Evolutionary conservation across 2,113 vertebrate species (phyloP), one percentile per base, ranked within the genome.

Genomic region (Microcebus jonahi): DNA sequence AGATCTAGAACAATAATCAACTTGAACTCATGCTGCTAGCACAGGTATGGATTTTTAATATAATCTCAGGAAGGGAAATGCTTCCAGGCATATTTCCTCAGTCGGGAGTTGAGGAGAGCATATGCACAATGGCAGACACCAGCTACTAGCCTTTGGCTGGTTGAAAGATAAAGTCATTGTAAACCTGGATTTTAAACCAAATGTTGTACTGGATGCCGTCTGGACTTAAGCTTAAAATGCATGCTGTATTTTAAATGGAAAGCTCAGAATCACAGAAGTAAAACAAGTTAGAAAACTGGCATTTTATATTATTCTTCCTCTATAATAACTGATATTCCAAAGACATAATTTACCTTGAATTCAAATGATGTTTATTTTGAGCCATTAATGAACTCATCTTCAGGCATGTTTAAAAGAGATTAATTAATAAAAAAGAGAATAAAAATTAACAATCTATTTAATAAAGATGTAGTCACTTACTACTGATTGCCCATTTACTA

Each of bases 21-120:
- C 80, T 91, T 31, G 92, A 95, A 70, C 27, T 55, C 68, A 55
- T 50, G 45, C 17, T 81, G 94, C 55, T 65, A 91, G 5, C 59
- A 36, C 59, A 97, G 23, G 88, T 96, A 48, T 13, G 83, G 65
- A 55, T 95, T 95, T 97, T 97, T 94, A 97, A 68, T 94, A 59
- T 2, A n/a, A 2, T 93, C 65, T 88, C 96, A 96, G 83, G 21
- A 57, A 75, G 90, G 12, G 79, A 97, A 68, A 5, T 53, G 42
- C 93, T 97, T 29, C 89, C 42, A 61, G 67, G n/a, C 42, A 17
- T 89, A 57, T 70, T 97, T 71, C 6, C 27, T 31, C 94, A 96
- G 86, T 88, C 0, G 5, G 93, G 87, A 88, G 25, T 70, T 85
- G 92, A 96, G 12, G 1, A 97, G 96, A 96, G 1, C 39, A 70